Conservation (phyloP, 2,888 invertebrate species). For the Chrysodeixis includens region DNA sequence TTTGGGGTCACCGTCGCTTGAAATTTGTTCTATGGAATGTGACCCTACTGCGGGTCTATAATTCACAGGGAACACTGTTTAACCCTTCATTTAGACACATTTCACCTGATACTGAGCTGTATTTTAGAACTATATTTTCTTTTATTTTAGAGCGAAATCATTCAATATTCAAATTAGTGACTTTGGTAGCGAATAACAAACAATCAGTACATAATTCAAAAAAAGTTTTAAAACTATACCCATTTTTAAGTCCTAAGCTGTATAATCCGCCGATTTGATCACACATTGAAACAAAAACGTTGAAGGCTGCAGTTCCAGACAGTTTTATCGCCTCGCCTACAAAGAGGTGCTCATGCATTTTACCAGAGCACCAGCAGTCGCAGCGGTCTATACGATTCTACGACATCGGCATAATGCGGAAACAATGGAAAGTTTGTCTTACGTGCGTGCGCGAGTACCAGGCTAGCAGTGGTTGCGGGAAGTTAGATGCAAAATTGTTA, state of each 20-base stretch:
- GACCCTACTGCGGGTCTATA: constrained; percentile 41
- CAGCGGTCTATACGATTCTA: constrained; percentile 36
- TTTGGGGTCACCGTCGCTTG: constrained; percentile 53
- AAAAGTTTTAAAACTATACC: no score
- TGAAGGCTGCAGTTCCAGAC: constrained; percentile 29
- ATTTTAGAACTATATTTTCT: neutral
- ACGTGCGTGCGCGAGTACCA: constrained; percentile 14
- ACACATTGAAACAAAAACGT: constrained; percentile 45
- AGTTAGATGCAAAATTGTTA: constrained; percentile 7
- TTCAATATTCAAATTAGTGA: no score
- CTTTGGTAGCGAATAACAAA: no score
- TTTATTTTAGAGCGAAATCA: neutral
- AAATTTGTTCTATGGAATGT: constrained; percentile 58
- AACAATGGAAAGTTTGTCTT: constrained; percentile 31
- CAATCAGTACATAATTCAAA: constrained; percentile 9
- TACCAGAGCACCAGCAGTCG: constrained; percentile 42
- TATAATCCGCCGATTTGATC: constrained; percentile 40
- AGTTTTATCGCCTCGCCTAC: constrained; percentile 48
- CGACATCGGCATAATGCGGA: constrained; percentile 13
- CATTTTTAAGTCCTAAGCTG: constrained; percentile 22
- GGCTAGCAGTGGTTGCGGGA: constrained; percentile 13
- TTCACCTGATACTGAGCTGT: neutral
- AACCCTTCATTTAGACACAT: neutral
- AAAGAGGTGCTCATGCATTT: constrained; percentile 44
- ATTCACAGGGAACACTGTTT: constrained; percentile 19